Evolutionary conservation across 2,113 vertebrate genomes (phyloP), one percentile per base, ranked within the genome.

Genomic region (Emydura subglobosa): DNA sequence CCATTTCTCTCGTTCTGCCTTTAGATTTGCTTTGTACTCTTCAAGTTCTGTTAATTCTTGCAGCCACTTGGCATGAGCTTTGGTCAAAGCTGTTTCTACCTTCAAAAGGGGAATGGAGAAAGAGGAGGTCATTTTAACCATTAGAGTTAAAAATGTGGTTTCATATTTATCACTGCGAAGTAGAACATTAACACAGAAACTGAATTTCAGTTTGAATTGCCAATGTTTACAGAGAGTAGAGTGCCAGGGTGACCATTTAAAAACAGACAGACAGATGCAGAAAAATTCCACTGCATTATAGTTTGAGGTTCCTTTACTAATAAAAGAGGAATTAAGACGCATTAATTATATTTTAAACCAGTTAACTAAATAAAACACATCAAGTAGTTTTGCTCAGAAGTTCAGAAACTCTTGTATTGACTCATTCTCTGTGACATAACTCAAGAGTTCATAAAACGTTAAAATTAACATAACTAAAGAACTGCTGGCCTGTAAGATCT

Each of bases 81-180:
- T 98, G 8, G 98, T 98, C 96, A 99, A 97, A 61, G 99, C 99
- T 47, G 94, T 96, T 98, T 99, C 99, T 92, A 99, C 98, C 99
- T 99, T 94, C 10, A 94, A 96, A 89, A 65, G 68, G 78, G 55
- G 78, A 87, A 29, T 7, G n/a, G 17, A 87, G n/a, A 68, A 78
- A 91, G 39, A 85, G 25, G 42, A 89, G 4, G 5, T 29, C 86
- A 34, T 51, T 95, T 96, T 50, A 94, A 86, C 76, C 59, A 55
- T 8, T 27, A 79, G 14, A 25, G 16, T 79, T 3, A 17, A 83
- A 8, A 87, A 59, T 80, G 85, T 39, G 79, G 57, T 42, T 51
- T 78, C 59, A 68, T 42, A 3, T 88, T 92, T 55, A 47, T 53
- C 0, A 65, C 61, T 39, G 5, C 25, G 25, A 78, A 81, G n/a